Evolutionary conservation across 2,113 vertebrate species (phyloP).

Genomic region (Oceanodroma tethys): DNA sequence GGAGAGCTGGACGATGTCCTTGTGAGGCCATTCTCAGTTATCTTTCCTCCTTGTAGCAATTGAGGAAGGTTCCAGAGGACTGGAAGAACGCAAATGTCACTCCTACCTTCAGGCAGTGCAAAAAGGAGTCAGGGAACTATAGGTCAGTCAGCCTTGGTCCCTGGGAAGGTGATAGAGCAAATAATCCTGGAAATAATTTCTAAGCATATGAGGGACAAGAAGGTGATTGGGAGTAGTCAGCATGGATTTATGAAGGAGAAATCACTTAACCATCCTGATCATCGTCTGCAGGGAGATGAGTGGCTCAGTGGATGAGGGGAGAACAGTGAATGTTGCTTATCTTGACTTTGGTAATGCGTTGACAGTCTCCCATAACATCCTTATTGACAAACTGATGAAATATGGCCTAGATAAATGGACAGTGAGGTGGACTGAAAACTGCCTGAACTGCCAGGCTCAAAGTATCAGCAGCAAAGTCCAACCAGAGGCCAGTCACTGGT

Average conservation of each 20-base stretch:
- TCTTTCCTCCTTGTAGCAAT: background rate
- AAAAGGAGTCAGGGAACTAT: background rate
- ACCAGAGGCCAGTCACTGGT: background rate
- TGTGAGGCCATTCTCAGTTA: background rate
- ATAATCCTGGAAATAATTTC: background rate
- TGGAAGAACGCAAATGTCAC: background rate
- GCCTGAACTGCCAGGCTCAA: background rate
- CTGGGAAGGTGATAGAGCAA: background rate
- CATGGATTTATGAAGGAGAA: background rate
- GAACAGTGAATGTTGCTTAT: background rate
- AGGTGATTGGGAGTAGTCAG: background rate
- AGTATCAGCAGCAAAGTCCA: background rate
- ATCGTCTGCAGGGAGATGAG: background rate
- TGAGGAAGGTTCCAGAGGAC: background rate
- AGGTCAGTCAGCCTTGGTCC: background rate
- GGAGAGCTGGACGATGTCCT: background rate
- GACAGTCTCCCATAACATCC: background rate
- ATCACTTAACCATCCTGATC: background rate
- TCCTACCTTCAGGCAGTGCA: background rate
- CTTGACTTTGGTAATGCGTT: background rate
- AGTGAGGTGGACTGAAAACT: background rate
- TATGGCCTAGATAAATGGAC: background rate
- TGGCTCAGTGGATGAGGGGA: background rate
- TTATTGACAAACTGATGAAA: background rate
- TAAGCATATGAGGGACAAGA: background rate